Evolutionary conservation across 2,888 invertebrate genomes (phyloP), one percentile per base, ranked within the genome.

Genomic region (Aporophyla nigra): DNA sequence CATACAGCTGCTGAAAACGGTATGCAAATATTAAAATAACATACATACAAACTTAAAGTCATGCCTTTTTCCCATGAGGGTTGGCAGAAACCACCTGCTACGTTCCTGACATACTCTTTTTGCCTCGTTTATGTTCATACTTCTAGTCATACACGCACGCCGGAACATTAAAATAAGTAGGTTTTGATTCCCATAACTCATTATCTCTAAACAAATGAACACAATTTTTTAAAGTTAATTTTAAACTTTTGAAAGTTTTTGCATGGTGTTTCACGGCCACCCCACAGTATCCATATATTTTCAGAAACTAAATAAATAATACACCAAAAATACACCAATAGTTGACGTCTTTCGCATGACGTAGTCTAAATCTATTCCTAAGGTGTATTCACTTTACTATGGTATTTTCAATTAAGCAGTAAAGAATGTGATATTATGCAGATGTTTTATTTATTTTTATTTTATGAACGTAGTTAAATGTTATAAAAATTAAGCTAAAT

Each of bases 331-430:
- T 19, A 43, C 19, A 12, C 10, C 16, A 33, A 33, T 16, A 10
- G 4, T 6, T 54, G 54, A 54, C 59, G n/a, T 43, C 51, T 59
- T 0, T 58, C 6, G 24, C 59, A 12, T 46, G 59, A 46, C 59
- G 43, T 67, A 24, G 5, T n/a, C 53, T 67, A 76, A 67, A 7
- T 5, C 2, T 5, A 40, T 53, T 46, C 12, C 1, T 16, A 43
- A 24, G 24, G 76, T 76, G 43, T 76, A 33, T 76, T 76, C 58
- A 53, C 46, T 67, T 21, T 76, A 59, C 1, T 5, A 1, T 0
- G 40, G 27, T 43, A n/a, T 58, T 51, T 56, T 21, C 0, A 16
- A 59, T 0, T n/a, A 46, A 24, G 5, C 19, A 33, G 27, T 40
- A 51, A 14, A 12, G 0, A 63, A 21, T 51, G 27, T 43, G 1